Evolutionary conservation across 2,797 vertebrate genomes (phyloP).

Genomic region (Cossypha heuglini): DNA sequence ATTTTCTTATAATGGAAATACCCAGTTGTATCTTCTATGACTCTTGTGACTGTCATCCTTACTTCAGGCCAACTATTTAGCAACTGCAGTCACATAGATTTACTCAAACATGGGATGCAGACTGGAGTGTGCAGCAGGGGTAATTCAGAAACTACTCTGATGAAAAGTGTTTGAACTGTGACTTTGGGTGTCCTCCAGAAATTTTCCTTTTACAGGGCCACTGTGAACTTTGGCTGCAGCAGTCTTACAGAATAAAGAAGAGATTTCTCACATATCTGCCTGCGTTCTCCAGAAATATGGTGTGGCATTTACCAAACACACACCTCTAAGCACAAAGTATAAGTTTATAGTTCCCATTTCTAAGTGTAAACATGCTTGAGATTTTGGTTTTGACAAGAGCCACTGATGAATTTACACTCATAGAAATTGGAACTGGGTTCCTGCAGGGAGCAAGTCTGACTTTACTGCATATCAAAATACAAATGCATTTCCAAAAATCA

Average conservation of each 20-base stretch:
- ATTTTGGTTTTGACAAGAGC: not conserved
- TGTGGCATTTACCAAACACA: conserved; percentile 13
- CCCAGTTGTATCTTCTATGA: not conserved
- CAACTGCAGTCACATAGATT: not conserved
- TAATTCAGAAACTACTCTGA: not conserved
- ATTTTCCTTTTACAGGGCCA: not conserved
- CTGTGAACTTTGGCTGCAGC: not conserved
- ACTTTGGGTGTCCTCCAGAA: not conserved
- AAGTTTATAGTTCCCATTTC: not conserved
- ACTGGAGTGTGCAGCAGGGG: not conserved
- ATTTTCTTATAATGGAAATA: not conserved
- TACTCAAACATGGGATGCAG: not conserved
- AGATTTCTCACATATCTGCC: not conserved
- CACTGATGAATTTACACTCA: not conserved
- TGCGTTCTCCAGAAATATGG: not conserved
- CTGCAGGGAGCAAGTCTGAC: not conserved
- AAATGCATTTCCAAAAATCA: not conserved
- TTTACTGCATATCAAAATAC: not conserved
- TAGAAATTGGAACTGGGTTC: not conserved
- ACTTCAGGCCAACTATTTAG: not conserved
- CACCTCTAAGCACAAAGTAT: not conserved
- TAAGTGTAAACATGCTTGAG: not conserved
- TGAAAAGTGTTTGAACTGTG: not conserved
- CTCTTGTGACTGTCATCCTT: not conserved
- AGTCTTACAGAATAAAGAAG: conserved; percentile 6